phyloP scores from a whole-genome alignment of 2,888 invertebrate genomes.

The Cantharis flavilabris region DNA sequence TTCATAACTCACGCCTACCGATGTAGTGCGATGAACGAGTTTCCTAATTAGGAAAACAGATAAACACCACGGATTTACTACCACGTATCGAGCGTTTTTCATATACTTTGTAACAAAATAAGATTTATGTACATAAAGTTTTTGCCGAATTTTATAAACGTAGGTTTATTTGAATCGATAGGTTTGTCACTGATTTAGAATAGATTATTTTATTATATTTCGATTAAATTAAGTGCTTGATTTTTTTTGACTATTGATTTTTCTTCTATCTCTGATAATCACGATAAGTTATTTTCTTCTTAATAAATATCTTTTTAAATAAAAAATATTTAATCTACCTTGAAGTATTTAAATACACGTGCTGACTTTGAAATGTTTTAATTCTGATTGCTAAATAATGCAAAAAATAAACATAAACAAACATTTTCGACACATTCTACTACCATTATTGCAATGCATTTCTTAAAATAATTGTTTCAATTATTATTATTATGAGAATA shows the following conservation, averaged over 20 bases:
- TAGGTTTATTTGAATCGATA: background rate
- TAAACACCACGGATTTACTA: slow-evolving; percentile 5
- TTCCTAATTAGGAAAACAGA: slow-evolving; percentile 7
- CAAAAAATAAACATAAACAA: background rate
- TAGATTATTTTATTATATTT: too few relatives aligned
- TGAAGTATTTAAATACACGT: background rate
- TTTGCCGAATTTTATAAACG: background rate
- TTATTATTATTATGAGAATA: background rate
- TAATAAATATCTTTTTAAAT: too few relatives aligned
- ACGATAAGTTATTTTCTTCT: too few relatives aligned
- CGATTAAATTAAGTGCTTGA: too few relatives aligned
- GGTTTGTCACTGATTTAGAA: background rate
- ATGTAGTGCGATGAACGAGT: slow-evolving; percentile 6
- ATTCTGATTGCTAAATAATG: background rate
- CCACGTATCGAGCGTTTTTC: slow-evolving; percentile 8
- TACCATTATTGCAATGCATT: background rate
- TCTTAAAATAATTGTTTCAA: background rate
- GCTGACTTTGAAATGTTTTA: background rate
- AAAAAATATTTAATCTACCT: background rate
- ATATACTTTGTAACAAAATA: background rate
- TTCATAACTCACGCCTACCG: slow-evolving; percentile 15
- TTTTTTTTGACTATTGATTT: background rate
- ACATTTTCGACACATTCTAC: background rate
- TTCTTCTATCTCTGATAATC: background rate
- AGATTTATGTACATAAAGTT: background rate